Conservation (phyloP, 2,797 vertebrate species). For the Oreochromis grahami region DNA sequence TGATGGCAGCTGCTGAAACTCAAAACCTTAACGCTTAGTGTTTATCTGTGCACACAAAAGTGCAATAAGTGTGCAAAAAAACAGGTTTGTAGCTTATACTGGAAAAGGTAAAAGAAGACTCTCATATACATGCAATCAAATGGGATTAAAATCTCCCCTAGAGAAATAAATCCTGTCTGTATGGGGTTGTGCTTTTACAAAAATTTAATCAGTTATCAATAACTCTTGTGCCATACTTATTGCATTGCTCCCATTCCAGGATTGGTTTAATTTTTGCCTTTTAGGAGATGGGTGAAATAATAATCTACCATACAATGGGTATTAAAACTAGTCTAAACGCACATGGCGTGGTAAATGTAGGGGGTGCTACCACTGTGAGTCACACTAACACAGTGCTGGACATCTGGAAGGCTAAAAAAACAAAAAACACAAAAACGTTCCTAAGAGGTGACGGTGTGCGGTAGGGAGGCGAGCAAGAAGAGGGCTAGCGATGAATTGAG, state of each 20-base stretch:
- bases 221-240: neutral
- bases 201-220: conserved; percentile 3
- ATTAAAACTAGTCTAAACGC: conserved; percentile 19
- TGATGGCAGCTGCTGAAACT: neutral
- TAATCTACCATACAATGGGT: conserved; percentile 30
- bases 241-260: conserved; percentile 43
- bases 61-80: neutral
- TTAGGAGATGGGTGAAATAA: conserved; percentile 23
- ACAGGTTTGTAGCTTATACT: neutral
- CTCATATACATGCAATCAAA: neutral
- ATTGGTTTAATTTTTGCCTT: conserved; percentile 30
- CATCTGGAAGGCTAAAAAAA: conserved; percentile 32
- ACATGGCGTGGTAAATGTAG: neutral
- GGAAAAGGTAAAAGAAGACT: neutral
- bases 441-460: conserved; percentile 54
- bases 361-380: conserved; percentile 32
- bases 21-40: neutral
- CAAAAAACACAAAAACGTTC: conserved; percentile 5
- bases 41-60: neutral
- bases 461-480: conserved; percentile 45
- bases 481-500: conserved; percentile 75
- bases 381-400: conserved; percentile 33
- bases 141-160: conserved; percentile 3
- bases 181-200: neutral
- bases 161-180: conserved; percentile 24